Evolutionary conservation across 2,113 vertebrate species (phyloP).

Genomic region (Notothenia rossii): DNA sequence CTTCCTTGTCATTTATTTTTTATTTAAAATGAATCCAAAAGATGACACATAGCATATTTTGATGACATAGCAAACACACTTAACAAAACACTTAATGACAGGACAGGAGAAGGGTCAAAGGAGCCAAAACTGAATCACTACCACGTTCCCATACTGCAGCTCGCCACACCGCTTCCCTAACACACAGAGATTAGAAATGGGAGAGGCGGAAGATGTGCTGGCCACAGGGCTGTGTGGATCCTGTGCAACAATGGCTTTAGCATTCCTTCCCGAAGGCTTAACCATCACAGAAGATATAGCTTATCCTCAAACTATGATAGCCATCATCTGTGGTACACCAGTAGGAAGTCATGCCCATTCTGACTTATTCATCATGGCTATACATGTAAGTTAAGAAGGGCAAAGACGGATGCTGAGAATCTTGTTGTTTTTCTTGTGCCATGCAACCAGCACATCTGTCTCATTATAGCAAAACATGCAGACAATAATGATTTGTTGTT

Average conservation of each 20-base stretch:
- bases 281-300: conserved; percentile 13
- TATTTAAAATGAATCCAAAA: conserved; percentile 23
- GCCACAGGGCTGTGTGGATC: conserved; percentile 29
- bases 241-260: conserved; percentile 7
- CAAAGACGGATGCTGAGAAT: neutral
- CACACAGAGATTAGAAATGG: conserved; percentile 35
- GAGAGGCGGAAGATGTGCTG: conserved; percentile 26
- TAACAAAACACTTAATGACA: conserved; percentile 13
- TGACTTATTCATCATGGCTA: neutral
- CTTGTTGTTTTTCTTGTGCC: neutral
- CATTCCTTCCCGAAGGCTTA: conserved; percentile 34
- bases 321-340: neutral
- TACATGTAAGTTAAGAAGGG: neutral
- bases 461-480: neutral
- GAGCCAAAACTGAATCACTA: conserved; percentile 14
- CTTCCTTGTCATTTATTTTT: conserved; percentile 17
- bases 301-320: neutral
- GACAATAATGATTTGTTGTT: neutral
- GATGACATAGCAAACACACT: neutral
- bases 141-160: conserved; percentile 30
- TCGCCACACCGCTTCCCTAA: conserved; percentile 5
- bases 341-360: neutral
- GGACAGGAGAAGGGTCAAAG: conserved; percentile 10
- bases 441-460: neutral
- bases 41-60: conserved; percentile 13